Evolutionary conservation across 1,140 invertebrate species (phyloP).

Genomic region (Eumaeus atala): DNA sequence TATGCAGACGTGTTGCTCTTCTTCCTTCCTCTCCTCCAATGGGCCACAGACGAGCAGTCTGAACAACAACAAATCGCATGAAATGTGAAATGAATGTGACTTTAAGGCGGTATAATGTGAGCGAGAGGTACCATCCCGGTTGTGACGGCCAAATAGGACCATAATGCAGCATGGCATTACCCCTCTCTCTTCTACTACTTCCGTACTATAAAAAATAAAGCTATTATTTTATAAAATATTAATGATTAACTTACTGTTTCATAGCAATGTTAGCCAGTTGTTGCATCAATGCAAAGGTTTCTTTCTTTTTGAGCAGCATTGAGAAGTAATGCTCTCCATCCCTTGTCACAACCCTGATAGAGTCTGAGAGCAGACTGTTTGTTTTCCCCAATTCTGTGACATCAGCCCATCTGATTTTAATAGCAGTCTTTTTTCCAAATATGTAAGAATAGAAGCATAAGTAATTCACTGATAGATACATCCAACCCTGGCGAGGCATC

Average conservation of each 20-base stretch:
- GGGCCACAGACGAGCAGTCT: too few relatives aligned
- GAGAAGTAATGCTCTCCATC: constrained; percentile 91
- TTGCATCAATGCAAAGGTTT: constrained; percentile 94
- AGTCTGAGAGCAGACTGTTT: constrained; percentile 87
- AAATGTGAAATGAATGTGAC: too few relatives aligned
- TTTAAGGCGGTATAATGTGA: too few relatives aligned
- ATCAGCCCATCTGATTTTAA: constrained; percentile 90
- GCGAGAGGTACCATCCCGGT: too few relatives aligned
- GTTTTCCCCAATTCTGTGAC: constrained; percentile 84
- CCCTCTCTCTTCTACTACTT: too few relatives aligned
- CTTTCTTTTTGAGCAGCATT: constrained; percentile 90
- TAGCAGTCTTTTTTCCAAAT: constrained; percentile 91
- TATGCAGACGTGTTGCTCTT: too few relatives aligned
- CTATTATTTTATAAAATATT: background rate
- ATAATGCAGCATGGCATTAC: too few relatives aligned
- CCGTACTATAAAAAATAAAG: too few relatives aligned
- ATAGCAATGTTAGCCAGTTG: constrained; percentile 98
- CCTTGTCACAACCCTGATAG: constrained; percentile 88
- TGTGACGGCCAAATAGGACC: too few relatives aligned
- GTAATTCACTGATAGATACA: constrained; percentile 96
- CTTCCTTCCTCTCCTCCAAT: too few relatives aligned
- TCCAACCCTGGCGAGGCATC: constrained; percentile 94
- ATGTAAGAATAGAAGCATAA: constrained; percentile 97
- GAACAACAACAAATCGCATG: too few relatives aligned
- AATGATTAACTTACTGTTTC: constrained; percentile 80